Conservation (phyloP, 2,888 invertebrate species). For the Steinernema carpocapsae region DNA sequence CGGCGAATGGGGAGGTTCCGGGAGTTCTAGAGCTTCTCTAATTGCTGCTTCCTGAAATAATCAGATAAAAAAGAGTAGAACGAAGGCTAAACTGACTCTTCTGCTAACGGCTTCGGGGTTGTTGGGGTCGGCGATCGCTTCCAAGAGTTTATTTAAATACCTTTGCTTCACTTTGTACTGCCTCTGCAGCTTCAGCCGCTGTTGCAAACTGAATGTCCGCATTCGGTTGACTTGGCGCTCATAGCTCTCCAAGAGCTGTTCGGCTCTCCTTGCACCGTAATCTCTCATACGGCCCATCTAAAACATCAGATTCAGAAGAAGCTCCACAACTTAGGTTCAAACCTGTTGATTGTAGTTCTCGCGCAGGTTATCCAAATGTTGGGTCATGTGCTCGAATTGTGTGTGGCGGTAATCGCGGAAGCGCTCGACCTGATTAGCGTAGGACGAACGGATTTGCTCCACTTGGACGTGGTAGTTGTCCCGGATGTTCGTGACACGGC, state of each 20-base stretch:
- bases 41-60: conserved; percentile 58
- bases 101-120: conserved; percentile 56
- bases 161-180: conserved; percentile 66
- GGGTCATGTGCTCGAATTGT: conserved; percentile 62
- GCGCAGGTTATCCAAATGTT: conserved; percentile 64
- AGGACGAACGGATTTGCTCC: conserved; percentile 62
- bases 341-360: conserved; percentile 65
- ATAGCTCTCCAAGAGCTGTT: conserved; percentile 86
- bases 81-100: conserved; percentile 43
- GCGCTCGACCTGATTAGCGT: conserved; percentile 59
- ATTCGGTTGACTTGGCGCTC: conserved; percentile 78
- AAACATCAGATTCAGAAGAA: background rate
- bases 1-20: conserved; percentile 44
- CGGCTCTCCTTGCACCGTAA: conserved; percentile 82
- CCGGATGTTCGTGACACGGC: conserved; percentile 48
- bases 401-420: conserved; percentile 66
- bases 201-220: conserved; percentile 67
- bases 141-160: conserved; percentile 67
- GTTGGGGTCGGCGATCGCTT: conserved; percentile 56
- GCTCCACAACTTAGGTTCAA: background rate
- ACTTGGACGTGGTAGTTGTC: conserved; percentile 67
- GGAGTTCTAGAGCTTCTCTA: conserved; percentile 60
- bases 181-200: conserved; percentile 66
- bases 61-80: conserved; percentile 18
- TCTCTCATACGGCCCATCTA: conserved; percentile 74